Evolutionary conservation across 2,113 vertebrate genomes (phyloP).

Genomic region (Prunella fulvescens): DNA sequence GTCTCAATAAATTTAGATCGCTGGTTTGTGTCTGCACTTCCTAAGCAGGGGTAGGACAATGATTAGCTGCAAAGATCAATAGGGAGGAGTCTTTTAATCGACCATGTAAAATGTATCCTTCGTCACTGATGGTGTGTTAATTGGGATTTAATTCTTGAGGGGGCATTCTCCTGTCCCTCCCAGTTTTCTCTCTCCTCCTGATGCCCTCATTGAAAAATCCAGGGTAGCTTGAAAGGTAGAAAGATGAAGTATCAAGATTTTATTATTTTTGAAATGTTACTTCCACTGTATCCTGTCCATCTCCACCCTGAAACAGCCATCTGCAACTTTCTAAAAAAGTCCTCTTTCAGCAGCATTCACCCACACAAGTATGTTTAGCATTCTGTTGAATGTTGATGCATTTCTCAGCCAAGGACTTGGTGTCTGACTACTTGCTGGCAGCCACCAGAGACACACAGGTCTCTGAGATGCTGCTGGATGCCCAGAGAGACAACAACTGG

Average conservation of each 20-base stretch:
- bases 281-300: background rate
- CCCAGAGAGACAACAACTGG: background rate
- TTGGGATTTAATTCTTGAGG: constrained; percentile 49
- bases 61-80: constrained; percentile 67
- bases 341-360: background rate
- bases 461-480: background rate
- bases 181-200: background rate
- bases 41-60: constrained; percentile 21
- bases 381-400: background rate
- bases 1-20: constrained; percentile 58
- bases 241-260: background rate
- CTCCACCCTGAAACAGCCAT: background rate
- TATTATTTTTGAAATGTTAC: background rate
- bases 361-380: background rate
- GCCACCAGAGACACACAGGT: background rate
- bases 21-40: constrained; percentile 34
- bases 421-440: background rate
- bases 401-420: background rate
- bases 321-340: background rate
- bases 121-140: constrained; percentile 42
- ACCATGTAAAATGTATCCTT: constrained; percentile 38
- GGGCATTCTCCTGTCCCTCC: background rate
- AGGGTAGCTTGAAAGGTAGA: background rate
- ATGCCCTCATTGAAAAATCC: background rate
- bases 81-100: constrained; percentile 57